These are phyloP conservation scores for Pseudomyrmex pallidus DNA, from an alignment of 1,140 invertebrate species.

Conservation along the genomic window DNA sequence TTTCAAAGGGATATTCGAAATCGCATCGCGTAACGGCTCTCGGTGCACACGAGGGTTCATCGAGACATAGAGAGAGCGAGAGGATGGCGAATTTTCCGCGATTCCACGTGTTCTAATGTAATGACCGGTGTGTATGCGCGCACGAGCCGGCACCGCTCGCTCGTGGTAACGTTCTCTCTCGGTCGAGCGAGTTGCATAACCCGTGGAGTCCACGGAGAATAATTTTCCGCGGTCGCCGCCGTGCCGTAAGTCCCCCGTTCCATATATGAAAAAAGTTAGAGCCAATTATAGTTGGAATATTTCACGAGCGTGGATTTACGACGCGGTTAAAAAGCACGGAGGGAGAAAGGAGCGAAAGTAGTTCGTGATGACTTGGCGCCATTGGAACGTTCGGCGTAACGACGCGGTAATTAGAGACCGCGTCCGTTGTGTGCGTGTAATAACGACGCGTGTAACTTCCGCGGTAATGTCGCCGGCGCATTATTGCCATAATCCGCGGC, in stretches of 20 bases:
- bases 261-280: constrained; percentile 77
- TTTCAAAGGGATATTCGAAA: constrained; percentile 54
- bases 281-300: constrained; percentile 73
- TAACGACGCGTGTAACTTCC: constrained; percentile 42
- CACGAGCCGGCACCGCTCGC: not conserved
- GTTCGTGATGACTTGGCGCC: constrained; percentile 53
- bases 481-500: constrained; percentile 24
- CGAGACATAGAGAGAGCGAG: not conserved
- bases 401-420: constrained; percentile 34
- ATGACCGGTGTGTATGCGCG: constrained; percentile 33
- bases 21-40: constrained; percentile 24
- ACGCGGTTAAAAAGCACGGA: constrained; percentile 39
- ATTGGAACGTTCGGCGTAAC: constrained; percentile 40
- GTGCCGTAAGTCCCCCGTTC: constrained; percentile 55
- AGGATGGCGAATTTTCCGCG: constrained; percentile 45
- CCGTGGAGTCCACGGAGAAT: constrained; percentile 59
- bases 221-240: constrained; percentile 60
- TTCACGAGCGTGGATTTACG: constrained; percentile 70
- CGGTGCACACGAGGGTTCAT: not conserved
- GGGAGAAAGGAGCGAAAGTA: constrained; percentile 31
- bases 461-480: constrained; percentile 11
- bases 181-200: constrained; percentile 57
- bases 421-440: not conserved
- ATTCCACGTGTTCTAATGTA: constrained; percentile 61
- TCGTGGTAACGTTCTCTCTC: constrained; percentile 3